Evolutionary conservation across 1,140 invertebrate genomes (phyloP), one percentile per base, ranked within the genome.

Genomic region (Drosophila leontia): DNA sequence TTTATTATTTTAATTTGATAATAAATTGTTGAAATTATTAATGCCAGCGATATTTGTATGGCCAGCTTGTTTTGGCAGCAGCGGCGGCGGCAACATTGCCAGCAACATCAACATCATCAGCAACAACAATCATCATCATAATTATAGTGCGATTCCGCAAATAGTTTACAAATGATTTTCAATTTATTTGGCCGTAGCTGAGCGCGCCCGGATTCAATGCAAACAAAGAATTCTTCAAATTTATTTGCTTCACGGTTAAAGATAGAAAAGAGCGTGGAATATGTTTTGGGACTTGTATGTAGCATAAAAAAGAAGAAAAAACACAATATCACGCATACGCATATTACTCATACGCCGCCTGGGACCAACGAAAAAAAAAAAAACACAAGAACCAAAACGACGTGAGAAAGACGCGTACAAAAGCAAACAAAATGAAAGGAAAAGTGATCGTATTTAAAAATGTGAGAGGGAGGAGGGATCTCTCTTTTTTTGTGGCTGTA

Each of bases 1-100:
- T 76, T 65, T 82, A 82, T 82, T 86, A 61, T 82, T 87, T 70
- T 56, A 67, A 35, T 58, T 75, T 76, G 72, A 44, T 74, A 87
- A 87, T 88, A 88, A 87, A 88, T 87, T 88, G 68, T 67, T 48
- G 17, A 71, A 80, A 88, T 83, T 86, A 88, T 88, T 80, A 88
- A 74, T 77, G 67, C 72, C 50, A 37, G 53, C 42, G 11, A 35
- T 53, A 61, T 85, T 82, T 56, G 47, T 58, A 69, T 76, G 62
- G 15, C 68, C 78, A 63, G 70, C 60, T 76, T 82, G 75, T 87
- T 88, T 86, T 88, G 78, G 75, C 75, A 50, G 48, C 59, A 64
- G 67, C 57, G 78, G 75, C 75, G 47, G 48, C 59, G 69, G 67
- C 57, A 64, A 44, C 19, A 51, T 17, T 12, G 15, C 15, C 48